Evolutionary conservation across 2,888 invertebrate species (phyloP), one percentile per base, ranked within the genome.

Genomic region (Alsophila aescularia): DNA sequence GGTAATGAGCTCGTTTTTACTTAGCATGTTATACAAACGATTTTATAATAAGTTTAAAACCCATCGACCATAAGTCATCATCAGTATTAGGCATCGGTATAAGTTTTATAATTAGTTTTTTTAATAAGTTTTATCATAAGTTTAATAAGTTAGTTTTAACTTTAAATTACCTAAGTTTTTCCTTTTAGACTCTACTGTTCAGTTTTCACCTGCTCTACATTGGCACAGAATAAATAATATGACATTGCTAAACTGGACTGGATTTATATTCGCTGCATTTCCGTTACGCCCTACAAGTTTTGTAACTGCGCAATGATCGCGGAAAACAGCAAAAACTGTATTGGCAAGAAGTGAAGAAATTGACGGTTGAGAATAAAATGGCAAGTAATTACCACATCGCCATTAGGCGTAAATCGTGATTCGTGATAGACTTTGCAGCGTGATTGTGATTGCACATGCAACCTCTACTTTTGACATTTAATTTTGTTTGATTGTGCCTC

Each of bases 271-370:
- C 21, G 15, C 29, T 34, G 13, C 3, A 43, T 43, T 43, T 43
- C 32, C 21, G 43, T 43, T 45, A 24, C 35, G 42, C 24, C 13
- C 35, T 16, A 35, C 18, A 42, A 42, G 35, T 50, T 42, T 42
- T 29, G 35, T 16, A 41, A 36, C 12, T 35, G 31, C 37, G 47
- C 40, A 35, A 37, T 15, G 6, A 32, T 13, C 10, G 47, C 9
- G 21, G 14, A 2, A 29, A 29, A 7, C 1, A 42, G 35, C 2
- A 42, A 44, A 52, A 52, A 24, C 10, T 32, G 39, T 31, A 32
- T 36, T 31, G 36, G 31, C n/a, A 27, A 45, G 13, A n/a, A 10
- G n/a, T 47, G 36, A 16, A 16, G 37, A 27, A 45, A 45, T 18
- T 16, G 16, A 10, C 18, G 21, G 7, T 21, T 10, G 8, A 1